Evolutionary conservation across 2,888 invertebrate genomes (phyloP).

Genomic region (Orthonevra nobilis): DNA sequence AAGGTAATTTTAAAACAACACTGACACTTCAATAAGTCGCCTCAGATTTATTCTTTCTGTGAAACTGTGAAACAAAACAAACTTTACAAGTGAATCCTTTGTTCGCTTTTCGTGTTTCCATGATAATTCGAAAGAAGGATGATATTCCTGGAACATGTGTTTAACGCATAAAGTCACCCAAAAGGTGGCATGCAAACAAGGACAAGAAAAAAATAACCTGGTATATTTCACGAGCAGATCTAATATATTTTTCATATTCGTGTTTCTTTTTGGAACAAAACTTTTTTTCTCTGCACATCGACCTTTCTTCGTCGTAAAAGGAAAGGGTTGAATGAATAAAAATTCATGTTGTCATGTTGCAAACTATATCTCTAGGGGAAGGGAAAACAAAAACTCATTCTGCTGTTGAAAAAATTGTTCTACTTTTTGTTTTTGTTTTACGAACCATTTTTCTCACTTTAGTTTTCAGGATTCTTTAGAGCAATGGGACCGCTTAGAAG

Average conservation of each 20-base stretch:
- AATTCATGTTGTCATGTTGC: constrained; percentile 57
- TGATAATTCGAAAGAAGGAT: constrained; percentile 54
- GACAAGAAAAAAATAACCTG: constrained; percentile 22
- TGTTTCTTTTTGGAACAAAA: constrained; percentile 1
- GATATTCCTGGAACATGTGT: constrained; percentile 56
- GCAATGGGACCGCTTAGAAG: constrained; percentile 39
- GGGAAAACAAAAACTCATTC: constrained; percentile 2
- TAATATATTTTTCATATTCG: constrained; percentile 57
- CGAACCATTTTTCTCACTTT: constrained; percentile 12
- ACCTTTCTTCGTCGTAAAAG: background rate
- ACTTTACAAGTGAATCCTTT: background rate
- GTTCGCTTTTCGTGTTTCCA: constrained; percentile 8
- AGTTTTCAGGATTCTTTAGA: constrained; percentile 46
- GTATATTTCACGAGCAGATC: constrained; percentile 47
- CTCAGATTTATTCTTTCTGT: constrained; percentile 11
- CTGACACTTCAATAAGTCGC: constrained; percentile 60
- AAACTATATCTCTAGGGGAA: constrained; percentile 32
- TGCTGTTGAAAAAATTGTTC: constrained; percentile 48
- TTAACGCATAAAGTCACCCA: constrained; percentile 46
- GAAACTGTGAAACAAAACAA: no score
- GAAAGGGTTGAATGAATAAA: constrained; percentile 49
- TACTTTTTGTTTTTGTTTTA: constrained; percentile 14
- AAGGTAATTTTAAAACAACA: constrained; percentile 54
- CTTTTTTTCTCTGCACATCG: constrained; percentile 8
- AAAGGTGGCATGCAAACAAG: background rate